Evolutionary conservation across 2,113 vertebrate species (phyloP), one percentile per base, ranked within the genome.

Genomic region (Jaculus jaculus): DNA sequence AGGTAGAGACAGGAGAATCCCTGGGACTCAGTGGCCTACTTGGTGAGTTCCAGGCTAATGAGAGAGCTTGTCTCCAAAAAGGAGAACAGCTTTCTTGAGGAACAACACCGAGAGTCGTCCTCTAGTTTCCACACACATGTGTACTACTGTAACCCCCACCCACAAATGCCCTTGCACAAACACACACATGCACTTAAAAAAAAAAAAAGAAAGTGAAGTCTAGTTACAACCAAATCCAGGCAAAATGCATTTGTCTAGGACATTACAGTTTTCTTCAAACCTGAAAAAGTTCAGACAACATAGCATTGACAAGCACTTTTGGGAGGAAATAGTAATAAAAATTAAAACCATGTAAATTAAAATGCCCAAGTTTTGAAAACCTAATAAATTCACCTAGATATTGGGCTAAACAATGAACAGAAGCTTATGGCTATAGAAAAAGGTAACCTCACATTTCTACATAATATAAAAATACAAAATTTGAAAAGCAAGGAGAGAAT

Each of bases 391-490:
- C 2, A 80, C 15, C 74, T 92, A 90, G 74, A 51, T 47, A 84
- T 30, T 28, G 61, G 71, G 24, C 21, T 88, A 66, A 85, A 82
- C 54, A 75, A 16, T 60, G 39, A 77, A 87, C 75, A 83, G 20
- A 87, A 13, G 73, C 87, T 30, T 85, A 61, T 8, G 7, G 6
- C 84, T 88, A 68, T 26, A 68, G 42, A 42, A 94, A 84, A 79
- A 72, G 13, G 8, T 66, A 92, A 54, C 42, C 5, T 69, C 42
- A 10, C 74, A 72, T 95, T 84, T 85, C 37, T 85, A 90, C 15
- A 84, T 16, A 92, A 34, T 89, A 39, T 87, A 77, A 93, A 93
- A 77, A n/a, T 77, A 47, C 58, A 84, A 88, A 81, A 68, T 88
- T 88, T 91, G 68, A 47, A 5, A 87, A 84, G 24, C 16, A 73